phyloP scores from a whole-genome alignment of 2,113 vertebrate genomes.

The Leucoraja erinaceus region DNA sequence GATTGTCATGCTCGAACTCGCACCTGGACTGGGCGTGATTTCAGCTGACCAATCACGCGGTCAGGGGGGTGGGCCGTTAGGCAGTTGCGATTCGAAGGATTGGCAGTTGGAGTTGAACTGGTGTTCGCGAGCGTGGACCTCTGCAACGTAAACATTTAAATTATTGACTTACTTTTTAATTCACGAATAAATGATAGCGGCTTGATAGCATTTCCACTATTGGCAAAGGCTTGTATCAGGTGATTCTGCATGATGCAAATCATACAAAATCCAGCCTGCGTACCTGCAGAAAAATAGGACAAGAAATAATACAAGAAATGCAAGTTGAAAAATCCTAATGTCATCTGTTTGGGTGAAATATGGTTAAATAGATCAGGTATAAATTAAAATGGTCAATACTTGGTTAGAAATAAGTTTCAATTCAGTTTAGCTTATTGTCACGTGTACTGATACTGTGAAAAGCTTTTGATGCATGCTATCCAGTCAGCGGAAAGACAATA shows the following conservation, averaged over 20 bases:
- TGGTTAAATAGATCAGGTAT: neutral
- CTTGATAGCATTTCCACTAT: slow-evolving; percentile 86
- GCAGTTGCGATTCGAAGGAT: too few relatives aligned
- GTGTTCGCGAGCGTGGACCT: too few relatives aligned
- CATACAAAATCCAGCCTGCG: slow-evolving; percentile 89
- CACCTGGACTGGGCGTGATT: too few relatives aligned
- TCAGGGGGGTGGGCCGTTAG: too few relatives aligned
- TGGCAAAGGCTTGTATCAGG: slow-evolving; percentile 82
- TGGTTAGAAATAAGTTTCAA: neutral
- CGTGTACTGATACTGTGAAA: too few relatives aligned
- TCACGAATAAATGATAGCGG: slow-evolving; percentile 84
- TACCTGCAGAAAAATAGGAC: slow-evolving; percentile 60
- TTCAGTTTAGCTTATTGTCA: too few relatives aligned
- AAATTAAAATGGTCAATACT: neutral
- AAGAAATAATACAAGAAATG: neutral
- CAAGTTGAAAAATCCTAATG: neutral
- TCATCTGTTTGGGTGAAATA: neutral
- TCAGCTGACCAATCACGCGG: too few relatives aligned
- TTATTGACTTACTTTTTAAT: slow-evolving; percentile 77
- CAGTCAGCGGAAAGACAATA: too few relatives aligned
- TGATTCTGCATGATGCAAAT: slow-evolving; percentile 96
- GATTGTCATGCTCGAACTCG: too few relatives aligned
- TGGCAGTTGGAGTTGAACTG: neutral
- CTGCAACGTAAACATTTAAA: neutral
- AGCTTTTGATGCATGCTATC: too few relatives aligned